Percentiles rank a stretch among this genome's conserved stretches.
Conservation (phyloP, 2,113 vertebrate species). For the Etheostoma cragini region DNA sequence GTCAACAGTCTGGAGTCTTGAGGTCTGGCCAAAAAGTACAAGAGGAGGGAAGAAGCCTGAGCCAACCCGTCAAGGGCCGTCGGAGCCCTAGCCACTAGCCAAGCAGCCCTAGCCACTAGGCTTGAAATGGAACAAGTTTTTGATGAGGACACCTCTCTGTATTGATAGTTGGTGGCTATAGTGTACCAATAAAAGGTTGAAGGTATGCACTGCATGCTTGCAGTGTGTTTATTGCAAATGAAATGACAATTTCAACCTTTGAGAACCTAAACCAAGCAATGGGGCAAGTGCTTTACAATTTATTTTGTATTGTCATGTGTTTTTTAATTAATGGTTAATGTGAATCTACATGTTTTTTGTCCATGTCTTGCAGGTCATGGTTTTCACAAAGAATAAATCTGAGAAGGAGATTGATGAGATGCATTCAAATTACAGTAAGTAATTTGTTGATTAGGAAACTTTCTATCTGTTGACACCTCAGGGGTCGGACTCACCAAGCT, state of each 20-base stretch:
- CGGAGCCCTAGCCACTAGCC: too few relatives aligned
- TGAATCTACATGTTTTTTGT: conserved; percentile 23
- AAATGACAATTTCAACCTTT: not conserved
- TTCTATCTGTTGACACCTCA: not conserved
- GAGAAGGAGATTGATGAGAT: conserved; percentile 92
- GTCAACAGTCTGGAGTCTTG: too few relatives aligned
- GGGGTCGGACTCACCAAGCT: not conserved
- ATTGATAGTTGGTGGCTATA: not conserved
- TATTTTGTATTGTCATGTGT: not conserved
- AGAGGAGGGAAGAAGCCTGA: too few relatives aligned
- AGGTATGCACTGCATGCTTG: not conserved
- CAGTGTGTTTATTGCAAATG: not conserved
- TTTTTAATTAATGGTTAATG: conserved; percentile 48
- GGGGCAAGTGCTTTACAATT: not conserved
- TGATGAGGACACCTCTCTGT: not conserved
- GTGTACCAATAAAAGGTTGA: not conserved
- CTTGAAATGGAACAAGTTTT: not conserved
- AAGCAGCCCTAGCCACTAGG: not conserved
- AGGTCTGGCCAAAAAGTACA: too few relatives aligned
- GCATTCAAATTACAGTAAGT: conserved; percentile 94
- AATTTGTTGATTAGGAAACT: not conserved
- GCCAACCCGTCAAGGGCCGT: too few relatives aligned
- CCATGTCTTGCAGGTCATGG: conserved; percentile 85
- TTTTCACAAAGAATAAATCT: conserved; percentile 92
- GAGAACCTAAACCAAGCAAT: not conserved